phyloP scores from a whole-genome alignment of 2,797 vertebrate genomes.

The Peromyscus nudipes region DNA sequence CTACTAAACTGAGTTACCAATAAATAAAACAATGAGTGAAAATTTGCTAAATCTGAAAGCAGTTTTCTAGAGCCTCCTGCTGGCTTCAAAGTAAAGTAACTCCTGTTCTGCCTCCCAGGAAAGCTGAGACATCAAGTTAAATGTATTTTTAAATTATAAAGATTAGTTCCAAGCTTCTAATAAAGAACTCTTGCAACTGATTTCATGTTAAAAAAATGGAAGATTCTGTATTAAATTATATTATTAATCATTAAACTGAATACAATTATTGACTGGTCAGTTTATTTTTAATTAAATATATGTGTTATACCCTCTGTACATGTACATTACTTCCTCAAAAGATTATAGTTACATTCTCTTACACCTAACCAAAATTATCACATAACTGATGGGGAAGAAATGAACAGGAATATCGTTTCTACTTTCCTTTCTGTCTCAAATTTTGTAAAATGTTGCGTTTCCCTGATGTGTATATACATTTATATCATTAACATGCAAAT shows the following conservation, averaged over 20 bases:
- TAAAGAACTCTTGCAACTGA: slow-evolving; percentile 28
- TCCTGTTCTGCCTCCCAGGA: slow-evolving; percentile 28
- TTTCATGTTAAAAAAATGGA: background rate
- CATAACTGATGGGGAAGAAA: background rate
- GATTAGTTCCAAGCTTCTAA: background rate
- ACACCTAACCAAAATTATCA: slow-evolving; percentile 36
- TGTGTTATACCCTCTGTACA: background rate
- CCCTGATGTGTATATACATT: background rate
- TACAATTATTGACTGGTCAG: background rate
- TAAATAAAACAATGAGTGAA: slow-evolving; percentile 55
- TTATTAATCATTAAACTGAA: slow-evolving; percentile 44
- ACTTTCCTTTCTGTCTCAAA: background rate
- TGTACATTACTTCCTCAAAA: background rate
- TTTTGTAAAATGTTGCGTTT: background rate
- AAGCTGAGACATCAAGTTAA: slow-evolving; percentile 7
- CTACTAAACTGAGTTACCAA: background rate
- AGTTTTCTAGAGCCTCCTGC: slow-evolving; percentile 87
- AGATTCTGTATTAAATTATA: background rate
- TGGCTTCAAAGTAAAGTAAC: slow-evolving; percentile 84
- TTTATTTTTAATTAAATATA: slow-evolving; percentile 59
- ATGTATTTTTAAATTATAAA: slow-evolving; percentile 55
- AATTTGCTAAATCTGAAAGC: slow-evolving; percentile 65
- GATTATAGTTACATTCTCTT: slow-evolving; percentile 26
- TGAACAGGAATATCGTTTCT: background rate
- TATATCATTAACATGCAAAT: background rate